A percentile compares a stretch with the other conserved stretches of the same genome.
These are phyloP conservation scores for Pseudococcus longispinus DNA, from an alignment of 2,888 invertebrate genomes.

Conservation along the genomic window DNA sequence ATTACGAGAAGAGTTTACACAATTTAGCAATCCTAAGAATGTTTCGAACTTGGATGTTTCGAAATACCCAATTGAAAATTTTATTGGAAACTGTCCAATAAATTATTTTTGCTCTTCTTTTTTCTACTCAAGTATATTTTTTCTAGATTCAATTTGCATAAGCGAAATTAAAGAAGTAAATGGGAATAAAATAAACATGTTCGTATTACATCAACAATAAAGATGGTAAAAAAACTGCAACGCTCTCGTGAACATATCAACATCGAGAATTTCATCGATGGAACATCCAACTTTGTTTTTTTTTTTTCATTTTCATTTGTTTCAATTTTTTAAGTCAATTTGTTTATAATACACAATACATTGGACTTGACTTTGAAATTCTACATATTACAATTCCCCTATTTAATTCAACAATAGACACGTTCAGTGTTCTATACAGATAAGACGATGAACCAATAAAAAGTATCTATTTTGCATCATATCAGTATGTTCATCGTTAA, in stretches of 20 bases:
- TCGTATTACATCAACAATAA: not conserved
- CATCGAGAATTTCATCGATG: not conserved
- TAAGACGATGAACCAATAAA: not conserved
- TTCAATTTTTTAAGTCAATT: not conserved
- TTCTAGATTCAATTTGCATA: no score
- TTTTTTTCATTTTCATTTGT: not conserved
- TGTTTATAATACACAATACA: not conserved
- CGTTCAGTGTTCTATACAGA: not conserved
- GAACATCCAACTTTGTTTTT: not conserved
- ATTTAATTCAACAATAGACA: not conserved
- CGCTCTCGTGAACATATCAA: no score
- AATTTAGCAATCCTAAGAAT: no score
- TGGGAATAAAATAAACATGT: no score
- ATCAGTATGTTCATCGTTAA: not conserved
- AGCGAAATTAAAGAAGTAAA: no score
- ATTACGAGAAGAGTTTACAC: no score
- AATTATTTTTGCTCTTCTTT: no score
- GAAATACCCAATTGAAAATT: no score
- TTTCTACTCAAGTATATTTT: no score
- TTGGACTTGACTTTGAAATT: not conserved
- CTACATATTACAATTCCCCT: not conserved
- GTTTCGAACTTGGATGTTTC: no score
- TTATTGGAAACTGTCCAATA: no score
- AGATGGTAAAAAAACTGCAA: not conserved
- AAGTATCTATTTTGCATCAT: not conserved